Conservation (phyloP, 1,140 invertebrate genomes). For the Drosophila willistoni region DNA sequence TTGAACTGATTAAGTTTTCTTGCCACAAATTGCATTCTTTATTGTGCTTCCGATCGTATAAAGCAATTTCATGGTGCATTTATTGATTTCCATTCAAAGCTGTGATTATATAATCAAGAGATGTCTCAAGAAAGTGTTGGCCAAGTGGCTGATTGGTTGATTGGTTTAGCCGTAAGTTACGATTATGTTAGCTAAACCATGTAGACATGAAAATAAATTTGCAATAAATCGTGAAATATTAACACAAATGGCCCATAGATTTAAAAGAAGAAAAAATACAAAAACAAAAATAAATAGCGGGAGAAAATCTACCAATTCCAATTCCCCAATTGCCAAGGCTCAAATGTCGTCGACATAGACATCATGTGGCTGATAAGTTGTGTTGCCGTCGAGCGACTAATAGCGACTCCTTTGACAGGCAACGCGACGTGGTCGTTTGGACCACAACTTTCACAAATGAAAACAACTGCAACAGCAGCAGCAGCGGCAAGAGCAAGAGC, state of each 20-base stretch:
- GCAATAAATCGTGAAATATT: slow-evolving; percentile 24
- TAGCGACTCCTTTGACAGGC: slow-evolving; percentile 59
- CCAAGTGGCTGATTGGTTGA: slow-evolving; percentile 1
- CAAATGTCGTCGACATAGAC: slow-evolving; percentile 32
- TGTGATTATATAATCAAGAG: slow-evolving; percentile 38
- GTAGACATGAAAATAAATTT: slow-evolving; percentile 34
- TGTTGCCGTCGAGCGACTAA: slow-evolving; percentile 32
- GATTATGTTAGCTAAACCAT: slow-evolving; percentile 28
- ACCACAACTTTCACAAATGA: slow-evolving; percentile 75
- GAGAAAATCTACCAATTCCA: slow-evolving; percentile 49
- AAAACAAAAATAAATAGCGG: slow-evolving; percentile 1
- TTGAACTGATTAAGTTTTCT: slow-evolving; percentile 55
- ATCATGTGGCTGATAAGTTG: slow-evolving; percentile 70
- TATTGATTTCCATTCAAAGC: slow-evolving; percentile 24
- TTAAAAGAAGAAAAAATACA: slow-evolving; percentile 23
- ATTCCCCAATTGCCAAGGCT: slow-evolving; percentile 32
- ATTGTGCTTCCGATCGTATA: slow-evolving; percentile 64
- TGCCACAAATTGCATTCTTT: slow-evolving; percentile 36
- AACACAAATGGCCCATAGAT: slow-evolving; percentile 28
- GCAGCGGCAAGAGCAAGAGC: slow-evolving; percentile 14
- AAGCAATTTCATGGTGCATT: slow-evolving; percentile 72
- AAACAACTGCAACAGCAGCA: slow-evolving; percentile 73
- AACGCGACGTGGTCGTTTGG: slow-evolving; percentile 31
- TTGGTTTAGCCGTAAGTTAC: slow-evolving; percentile 21
- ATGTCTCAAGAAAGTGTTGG: slow-evolving; percentile 22